These are phyloP conservation scores for Bergia puertoricense DNA, from an alignment of 92 coral and sea anemone species.

Conservation along the genomic window DNA sequence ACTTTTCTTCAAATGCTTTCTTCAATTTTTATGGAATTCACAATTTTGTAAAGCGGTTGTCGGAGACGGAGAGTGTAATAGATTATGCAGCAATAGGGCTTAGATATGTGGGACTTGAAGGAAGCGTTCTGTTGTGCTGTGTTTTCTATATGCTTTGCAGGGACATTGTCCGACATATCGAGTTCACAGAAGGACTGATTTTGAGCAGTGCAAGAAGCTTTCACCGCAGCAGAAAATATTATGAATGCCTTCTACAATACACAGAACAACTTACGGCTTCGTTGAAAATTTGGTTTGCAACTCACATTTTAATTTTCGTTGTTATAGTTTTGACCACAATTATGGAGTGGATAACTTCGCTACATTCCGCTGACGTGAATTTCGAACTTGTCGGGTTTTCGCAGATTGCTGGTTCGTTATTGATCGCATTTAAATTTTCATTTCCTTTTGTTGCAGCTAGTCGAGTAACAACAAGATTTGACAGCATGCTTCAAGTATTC, in stretches of 20 bases:
- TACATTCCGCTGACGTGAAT: not conserved
- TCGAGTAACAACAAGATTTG: slow-evolving; percentile 54
- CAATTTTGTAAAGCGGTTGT: no score
- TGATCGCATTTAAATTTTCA: slow-evolving; percentile 60
- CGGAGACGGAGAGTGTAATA: no score
- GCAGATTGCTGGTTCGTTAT: slow-evolving; percentile 48
- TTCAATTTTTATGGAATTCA: no score
- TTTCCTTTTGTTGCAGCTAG: slow-evolving; percentile 66
- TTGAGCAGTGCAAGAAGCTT: slow-evolving; percentile 34
- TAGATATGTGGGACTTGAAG: no score
- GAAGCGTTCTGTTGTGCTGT: no score
- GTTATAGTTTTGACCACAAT: slow-evolving; percentile 26
- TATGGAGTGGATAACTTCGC: slow-evolving; percentile 33
- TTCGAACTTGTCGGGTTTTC: slow-evolving; percentile 34
- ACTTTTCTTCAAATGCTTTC: no score
- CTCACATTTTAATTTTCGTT: slow-evolving; percentile 51
- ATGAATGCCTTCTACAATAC: slow-evolving; percentile 56
- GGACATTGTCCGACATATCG: no score
- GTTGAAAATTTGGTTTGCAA: slow-evolving; percentile 47
- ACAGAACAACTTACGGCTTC: slow-evolving; percentile 48
- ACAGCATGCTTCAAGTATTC: slow-evolving; percentile 44
- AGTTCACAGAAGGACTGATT: no score
- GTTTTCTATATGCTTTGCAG: no score
- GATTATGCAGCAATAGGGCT: no score
- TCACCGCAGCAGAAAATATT: slow-evolving; percentile 46